Evolutionary conservation across 2,888 invertebrate species (phyloP).

Genomic region (Limenitis arthemis): DNA sequence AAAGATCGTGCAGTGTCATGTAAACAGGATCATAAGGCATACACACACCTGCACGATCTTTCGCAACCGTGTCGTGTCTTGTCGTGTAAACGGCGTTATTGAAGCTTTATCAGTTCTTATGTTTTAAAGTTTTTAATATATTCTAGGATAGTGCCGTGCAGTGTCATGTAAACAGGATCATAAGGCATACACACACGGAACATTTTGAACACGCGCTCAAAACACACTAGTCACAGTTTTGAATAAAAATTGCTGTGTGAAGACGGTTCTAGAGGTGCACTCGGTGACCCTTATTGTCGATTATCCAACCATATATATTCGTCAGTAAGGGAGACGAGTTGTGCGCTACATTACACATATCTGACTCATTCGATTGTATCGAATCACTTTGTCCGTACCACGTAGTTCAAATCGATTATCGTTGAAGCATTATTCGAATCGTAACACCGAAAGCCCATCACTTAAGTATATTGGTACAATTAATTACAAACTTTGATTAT

Average conservation of each 20-base stretch:
- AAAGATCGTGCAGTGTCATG: not conserved
- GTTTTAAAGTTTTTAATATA: no score
- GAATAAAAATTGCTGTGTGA: constrained; percentile 59
- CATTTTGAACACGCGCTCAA: constrained; percentile 29
- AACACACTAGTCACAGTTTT: constrained; percentile 62
- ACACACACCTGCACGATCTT: constrained; percentile 10
- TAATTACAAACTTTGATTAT: not conserved
- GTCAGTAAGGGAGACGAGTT: constrained; percentile 35
- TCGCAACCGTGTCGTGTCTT: constrained; percentile 1
- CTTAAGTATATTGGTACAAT: not conserved
- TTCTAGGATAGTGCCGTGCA: not conserved
- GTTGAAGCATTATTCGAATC: not conserved
- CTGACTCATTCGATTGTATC: not conserved
- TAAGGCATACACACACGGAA: constrained; percentile 24
- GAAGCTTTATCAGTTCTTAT: not conserved
- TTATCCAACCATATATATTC: constrained; percentile 32
- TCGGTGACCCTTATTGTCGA: constrained; percentile 37
- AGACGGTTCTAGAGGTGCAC: constrained; percentile 34
- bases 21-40: constrained; percentile 1
- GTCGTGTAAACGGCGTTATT: not conserved
- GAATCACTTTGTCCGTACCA: constrained; percentile 5
- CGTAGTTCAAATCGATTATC: not conserved
- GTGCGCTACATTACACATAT: constrained; percentile 10
- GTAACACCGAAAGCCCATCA: no score
- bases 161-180: constrained; percentile 1